Evolutionary conservation across 2,797 vertebrate species (phyloP).

Genomic region (Monodelphis domestica): DNA sequence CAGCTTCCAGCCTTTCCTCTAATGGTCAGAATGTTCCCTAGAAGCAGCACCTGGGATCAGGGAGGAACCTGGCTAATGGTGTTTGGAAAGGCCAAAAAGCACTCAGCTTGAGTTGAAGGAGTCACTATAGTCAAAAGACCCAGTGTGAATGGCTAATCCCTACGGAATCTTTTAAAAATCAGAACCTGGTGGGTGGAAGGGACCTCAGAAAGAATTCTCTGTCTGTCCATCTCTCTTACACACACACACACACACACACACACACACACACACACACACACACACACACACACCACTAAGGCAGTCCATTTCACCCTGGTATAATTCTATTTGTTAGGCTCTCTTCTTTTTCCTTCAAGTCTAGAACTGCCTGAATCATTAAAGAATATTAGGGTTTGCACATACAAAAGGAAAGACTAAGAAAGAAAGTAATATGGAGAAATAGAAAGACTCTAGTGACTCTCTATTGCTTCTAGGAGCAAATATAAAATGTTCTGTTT

Average conservation of each 20-base stretch:
- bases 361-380: neutral
- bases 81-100: neutral
- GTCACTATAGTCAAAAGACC: neutral
- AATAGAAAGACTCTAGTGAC: neutral
- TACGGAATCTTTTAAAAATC: neutral
- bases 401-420: neutral
- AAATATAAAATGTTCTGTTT: neutral
- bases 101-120: neutral
- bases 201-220: neutral
- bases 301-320: neutral
- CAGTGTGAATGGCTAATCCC: neutral
- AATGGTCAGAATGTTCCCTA: neutral
- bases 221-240: neutral
- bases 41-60: neutral
- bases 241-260: too few species aligned
- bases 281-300: neutral
- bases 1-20: neutral
- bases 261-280: too few species aligned
- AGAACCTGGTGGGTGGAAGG: neutral
- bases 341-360: neutral
- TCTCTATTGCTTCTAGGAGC: neutral
- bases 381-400: neutral
- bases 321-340: neutral
- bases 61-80: neutral
- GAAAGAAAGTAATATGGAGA: neutral